A percentile compares a stretch with the other conserved stretches of the same genome.
Conservation (phyloP, 2,113 vertebrate genomes). For the Colius striatus region DNA sequence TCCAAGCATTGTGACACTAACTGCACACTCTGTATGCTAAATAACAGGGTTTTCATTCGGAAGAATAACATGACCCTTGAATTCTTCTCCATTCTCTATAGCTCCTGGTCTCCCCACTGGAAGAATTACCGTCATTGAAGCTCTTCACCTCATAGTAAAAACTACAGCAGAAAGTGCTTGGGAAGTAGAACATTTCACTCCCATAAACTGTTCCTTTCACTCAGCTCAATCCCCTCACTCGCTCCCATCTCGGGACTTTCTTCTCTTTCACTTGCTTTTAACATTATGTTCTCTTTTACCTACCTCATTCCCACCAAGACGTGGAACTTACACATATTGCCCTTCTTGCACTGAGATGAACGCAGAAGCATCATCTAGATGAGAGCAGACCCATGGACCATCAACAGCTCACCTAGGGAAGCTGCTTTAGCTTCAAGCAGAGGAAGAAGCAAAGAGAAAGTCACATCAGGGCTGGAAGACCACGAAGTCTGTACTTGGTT, state of each 20-base stretch:
- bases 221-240: no score
- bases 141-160: background rate
- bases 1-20: background rate
- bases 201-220: background rate
- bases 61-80: background rate
- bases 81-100: background rate
- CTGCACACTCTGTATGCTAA: background rate
- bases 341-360: background rate
- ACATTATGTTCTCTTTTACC: no score
- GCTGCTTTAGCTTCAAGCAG: background rate
- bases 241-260: background rate
- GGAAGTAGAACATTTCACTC: background rate
- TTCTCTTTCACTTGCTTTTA: background rate
- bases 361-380: background rate
- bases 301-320: fast-evolving
- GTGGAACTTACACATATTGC: fast-evolving
- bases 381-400: background rate
- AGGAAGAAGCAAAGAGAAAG: background rate
- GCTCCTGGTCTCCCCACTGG: background rate
- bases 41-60: background rate
- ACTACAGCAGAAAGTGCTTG: background rate
- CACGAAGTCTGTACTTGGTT: fast-evolving
- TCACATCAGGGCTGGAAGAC: background rate
- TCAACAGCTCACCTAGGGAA: background rate
- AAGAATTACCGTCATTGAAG: background rate